These are phyloP conservation scores for Drosophila yooni DNA, from an alignment of 2,888 invertebrate genomes.

Conservation along the genomic window DNA sequence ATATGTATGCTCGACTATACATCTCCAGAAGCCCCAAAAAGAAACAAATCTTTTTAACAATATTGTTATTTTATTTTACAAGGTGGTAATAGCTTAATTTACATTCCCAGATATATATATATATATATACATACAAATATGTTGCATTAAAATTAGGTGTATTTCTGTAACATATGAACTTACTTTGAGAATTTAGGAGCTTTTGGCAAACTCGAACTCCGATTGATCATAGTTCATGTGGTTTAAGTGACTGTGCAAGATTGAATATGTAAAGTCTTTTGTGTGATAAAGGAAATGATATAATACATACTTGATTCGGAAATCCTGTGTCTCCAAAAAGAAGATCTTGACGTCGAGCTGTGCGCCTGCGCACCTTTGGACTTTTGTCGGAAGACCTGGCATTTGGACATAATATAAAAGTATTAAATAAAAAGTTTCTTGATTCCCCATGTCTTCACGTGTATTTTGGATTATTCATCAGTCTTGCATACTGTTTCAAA, in stretches of 20 bases:
- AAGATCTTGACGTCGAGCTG: constrained; percentile 89
- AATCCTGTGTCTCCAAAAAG: constrained; percentile 86
- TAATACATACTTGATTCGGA: constrained; percentile 25
- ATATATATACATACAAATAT: constrained; percentile 6
- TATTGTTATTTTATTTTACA: constrained; percentile 19
- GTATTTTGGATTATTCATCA: constrained; percentile 25
- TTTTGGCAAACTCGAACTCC: constrained; percentile 8
- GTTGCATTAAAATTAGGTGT: background rate
- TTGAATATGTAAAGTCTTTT: background rate
- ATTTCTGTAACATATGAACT: constrained; percentile 9
- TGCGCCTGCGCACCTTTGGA: constrained; percentile 88
- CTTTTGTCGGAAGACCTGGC: constrained; percentile 54
- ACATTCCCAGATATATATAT: constrained; percentile 6
- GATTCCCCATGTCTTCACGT: constrained; percentile 7
- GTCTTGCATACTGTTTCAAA: constrained; percentile 52
- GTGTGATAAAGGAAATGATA: no score
- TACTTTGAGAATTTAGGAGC: constrained; percentile 10
- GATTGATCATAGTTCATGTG: constrained; percentile 2
- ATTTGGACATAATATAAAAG: constrained; percentile 30
- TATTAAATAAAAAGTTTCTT: constrained; percentile 2
- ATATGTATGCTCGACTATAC: background rate
- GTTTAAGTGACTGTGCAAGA: constrained; percentile 2
- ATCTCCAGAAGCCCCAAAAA: background rate
- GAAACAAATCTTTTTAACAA: background rate
- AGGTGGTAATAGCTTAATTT: constrained; percentile 5